Conservation (phyloP, 2,797 vertebrate species). For the Mus minutoides region DNA sequence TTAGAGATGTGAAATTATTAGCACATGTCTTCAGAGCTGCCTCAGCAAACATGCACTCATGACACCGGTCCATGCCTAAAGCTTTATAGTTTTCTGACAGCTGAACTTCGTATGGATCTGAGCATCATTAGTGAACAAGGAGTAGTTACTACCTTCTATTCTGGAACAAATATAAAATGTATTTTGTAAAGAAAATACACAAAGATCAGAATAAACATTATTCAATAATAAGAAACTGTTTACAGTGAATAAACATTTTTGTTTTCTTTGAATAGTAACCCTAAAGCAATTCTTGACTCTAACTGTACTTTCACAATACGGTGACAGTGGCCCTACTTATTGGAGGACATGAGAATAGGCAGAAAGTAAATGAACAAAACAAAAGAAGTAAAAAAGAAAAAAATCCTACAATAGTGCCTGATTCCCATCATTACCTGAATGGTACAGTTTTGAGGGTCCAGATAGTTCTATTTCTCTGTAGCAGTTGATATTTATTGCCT, state of each 20-base stretch:
- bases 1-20: background rate
- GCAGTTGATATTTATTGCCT: background rate
- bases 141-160: background rate
- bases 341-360: background rate
- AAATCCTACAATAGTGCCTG: background rate
- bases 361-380: background rate
- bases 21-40: background rate
- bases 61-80: background rate
- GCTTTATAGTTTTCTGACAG: background rate
- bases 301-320: background rate
- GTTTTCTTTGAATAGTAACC: background rate
- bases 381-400: background rate
- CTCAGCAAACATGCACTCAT: background rate
- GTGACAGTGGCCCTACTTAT: background rate
- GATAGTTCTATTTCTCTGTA: background rate
- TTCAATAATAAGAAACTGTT: slow-evolving; percentile 45
- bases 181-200: slow-evolving; percentile 44
- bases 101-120: background rate
- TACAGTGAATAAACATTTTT: background rate
- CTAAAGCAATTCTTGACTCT: background rate
- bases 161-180: slow-evolving; percentile 23
- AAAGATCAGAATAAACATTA: slow-evolving; percentile 1
- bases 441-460: background rate
- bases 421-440: background rate
- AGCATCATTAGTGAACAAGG: background rate